Conservation (phyloP, 2,113 vertebrate genomes). For the Daboia siamensis region DNA sequence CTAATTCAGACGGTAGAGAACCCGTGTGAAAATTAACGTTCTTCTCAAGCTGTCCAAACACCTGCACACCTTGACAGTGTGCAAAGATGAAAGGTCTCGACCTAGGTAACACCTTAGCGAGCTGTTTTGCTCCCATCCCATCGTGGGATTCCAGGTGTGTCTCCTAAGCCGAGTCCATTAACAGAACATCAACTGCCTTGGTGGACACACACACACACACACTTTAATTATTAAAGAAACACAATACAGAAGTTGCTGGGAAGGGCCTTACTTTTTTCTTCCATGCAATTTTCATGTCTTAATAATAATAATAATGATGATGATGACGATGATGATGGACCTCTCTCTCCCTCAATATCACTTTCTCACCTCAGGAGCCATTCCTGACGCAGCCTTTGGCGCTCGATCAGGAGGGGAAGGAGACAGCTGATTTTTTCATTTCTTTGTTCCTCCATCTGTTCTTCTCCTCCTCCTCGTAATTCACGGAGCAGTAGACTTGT, state of each 20-base stretch:
- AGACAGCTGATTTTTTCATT: conserved; percentile 77
- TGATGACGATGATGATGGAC: too few relatives aligned
- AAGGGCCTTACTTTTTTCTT: background rate
- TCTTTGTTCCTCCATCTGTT: conserved; percentile 67
- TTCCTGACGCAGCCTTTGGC: conserved; percentile 86
- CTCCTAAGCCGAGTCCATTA: too few relatives aligned
- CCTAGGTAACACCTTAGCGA: too few relatives aligned
- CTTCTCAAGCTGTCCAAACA: background rate
- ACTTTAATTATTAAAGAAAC: background rate
- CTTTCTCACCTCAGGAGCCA: conserved; percentile 87
- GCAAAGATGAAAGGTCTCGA: too few relatives aligned
- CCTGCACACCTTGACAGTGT: background rate
- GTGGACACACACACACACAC: too few relatives aligned
- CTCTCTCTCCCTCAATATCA: background rate
- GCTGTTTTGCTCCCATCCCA: too few relatives aligned
- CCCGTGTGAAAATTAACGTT: background rate
- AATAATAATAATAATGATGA: too few relatives aligned
- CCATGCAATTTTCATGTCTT: background rate
- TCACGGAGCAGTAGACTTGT: conserved; percentile 77
- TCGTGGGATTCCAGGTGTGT: too few relatives aligned
- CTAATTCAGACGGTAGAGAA: background rate
- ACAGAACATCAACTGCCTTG: too few relatives aligned
- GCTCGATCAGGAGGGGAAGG: conserved; percentile 77
- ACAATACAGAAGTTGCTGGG: background rate
- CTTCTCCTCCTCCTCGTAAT: conserved; percentile 66